Evolutionary conservation across 2,113 vertebrate genomes (phyloP), one percentile per base, ranked within the genome.

Genomic region (Prunella himalayana): DNA sequence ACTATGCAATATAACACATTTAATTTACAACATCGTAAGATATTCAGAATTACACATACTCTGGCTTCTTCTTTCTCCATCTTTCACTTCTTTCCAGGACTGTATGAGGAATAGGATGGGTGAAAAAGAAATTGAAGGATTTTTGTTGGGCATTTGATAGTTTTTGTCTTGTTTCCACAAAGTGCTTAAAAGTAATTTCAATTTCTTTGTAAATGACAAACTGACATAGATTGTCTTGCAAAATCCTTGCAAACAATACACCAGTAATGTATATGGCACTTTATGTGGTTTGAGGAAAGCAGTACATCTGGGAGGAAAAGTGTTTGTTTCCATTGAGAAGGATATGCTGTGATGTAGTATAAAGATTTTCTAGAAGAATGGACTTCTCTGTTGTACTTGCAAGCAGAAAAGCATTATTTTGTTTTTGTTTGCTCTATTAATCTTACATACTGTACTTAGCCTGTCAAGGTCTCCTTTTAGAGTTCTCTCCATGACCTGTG

Each of bases 391-490:
- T 80, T 82, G 57, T 81, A 83, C 23, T 90, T 94, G 63, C 23
- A 72, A 76, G 86, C 70, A 84, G 63, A 78, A 77, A 75, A 94
- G 30, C 13, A 19, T 77, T 79, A 54, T 72, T 94, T 92, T 95
- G 63, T 4, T 65, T 94, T 42, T 87, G 83, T 85, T 92, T 93
- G 82, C 82, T 93, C 84, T 94, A 71, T 95, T 95, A 93, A 83
- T 95, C 94, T 95, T 71, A 64, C 56, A 91, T 15, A 53, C n/a
- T 83, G 42, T 76, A 92, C 88, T 96, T 95, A 92, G 37, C n/a
- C 42, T 82, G 89, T 95, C 83, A 89, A 49, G 87, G 69, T 70
- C 44, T 81, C 53, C 63, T 92, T 88, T 88, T 70, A 89, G 73
- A 93, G 57, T 4, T 81, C 49, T 80, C 66, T 92, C 53, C 24